phyloP scores from a whole-genome alignment of 2,113 vertebrate genomes.

The Phycodurus eques region DNA sequence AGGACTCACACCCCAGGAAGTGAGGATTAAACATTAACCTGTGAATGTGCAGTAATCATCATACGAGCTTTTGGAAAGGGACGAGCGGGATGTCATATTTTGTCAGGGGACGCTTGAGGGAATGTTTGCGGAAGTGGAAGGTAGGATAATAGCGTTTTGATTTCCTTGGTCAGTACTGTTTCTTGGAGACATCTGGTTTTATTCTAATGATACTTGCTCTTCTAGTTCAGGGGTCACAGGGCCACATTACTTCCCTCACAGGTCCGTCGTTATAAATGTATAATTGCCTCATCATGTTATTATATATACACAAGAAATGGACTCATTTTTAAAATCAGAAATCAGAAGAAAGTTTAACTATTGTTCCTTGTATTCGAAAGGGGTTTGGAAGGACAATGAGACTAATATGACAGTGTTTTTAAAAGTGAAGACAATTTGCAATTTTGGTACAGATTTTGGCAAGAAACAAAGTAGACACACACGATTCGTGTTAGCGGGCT shows the following conservation, averaged over 20 bases:
- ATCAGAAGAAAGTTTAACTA: too few species aligned
- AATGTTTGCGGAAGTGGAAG: constrained; percentile 35
- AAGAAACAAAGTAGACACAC: too few species aligned
- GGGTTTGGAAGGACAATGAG: too few species aligned
- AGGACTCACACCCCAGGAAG: constrained; percentile 44
- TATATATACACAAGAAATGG: too few species aligned
- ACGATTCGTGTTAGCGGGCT: too few species aligned
- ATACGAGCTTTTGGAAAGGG: constrained; percentile 11
- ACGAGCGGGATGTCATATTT: constrained; percentile 17
- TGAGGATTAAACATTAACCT: constrained; percentile 64
- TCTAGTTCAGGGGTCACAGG: background rate
- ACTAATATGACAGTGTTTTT: too few species aligned
- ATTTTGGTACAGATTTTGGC: too few species aligned
- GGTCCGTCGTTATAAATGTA: background rate
- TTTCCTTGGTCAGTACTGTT: background rate
- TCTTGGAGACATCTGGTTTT: background rate
- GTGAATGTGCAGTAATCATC: constrained; percentile 4
- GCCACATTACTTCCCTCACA: background rate
- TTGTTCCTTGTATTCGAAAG: too few species aligned
- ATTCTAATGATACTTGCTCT: background rate
- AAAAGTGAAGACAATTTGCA: too few species aligned
- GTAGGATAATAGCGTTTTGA: constrained; percentile 26
- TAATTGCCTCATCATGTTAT: too few species aligned
- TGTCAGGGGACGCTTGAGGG: constrained; percentile 20
- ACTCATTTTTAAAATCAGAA: too few species aligned